Base-by-base conservation (phyloP, 1,140 invertebrate genomes). In the Cydia splendana region DNA sequence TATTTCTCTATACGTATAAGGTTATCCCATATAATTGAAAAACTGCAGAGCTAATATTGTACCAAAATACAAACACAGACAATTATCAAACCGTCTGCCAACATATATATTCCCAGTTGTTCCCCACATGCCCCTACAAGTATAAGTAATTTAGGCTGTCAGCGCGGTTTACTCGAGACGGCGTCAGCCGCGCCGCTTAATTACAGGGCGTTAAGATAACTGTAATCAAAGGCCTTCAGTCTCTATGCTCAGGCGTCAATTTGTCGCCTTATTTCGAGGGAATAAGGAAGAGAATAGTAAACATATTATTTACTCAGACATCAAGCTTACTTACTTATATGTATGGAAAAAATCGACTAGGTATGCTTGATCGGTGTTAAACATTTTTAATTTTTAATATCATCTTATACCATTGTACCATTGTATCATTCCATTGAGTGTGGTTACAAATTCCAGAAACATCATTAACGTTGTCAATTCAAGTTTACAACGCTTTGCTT, bases 121-220 rank as follows among this genome's bases (percentile, higher is more conserved):
- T 12, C 57, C 57, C 18, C 20, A 62, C 53, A 57, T 57, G 9
- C 18, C 53, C 53, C n/a, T 62, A 62, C 53, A 57, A 9, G 57
- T 62, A 62, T 62, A 62, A 62, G 57, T 62, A 62, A 62, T 62
- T 62, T 62, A 62, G 57, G 57, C 57, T 62, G 57, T 62, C 57
- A 62, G 57, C 57, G 57, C 57, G 20, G 57, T 24, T 62, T 62
- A 62, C 57, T 62, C 57, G 18, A 62, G 57, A 24, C 20, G 57
- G 57, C 57, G 57, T 62, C 57, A 62, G 57, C 57, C 51, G 51
- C 51, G 18, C 57, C 57, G 57, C 57, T 62, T 62, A 62, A 62
- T 62, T 62, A 62, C 57, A 62, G 9, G 9, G 57, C 57, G 18
- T 62, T 20, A 12, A 62, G 57, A 62, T 62, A 62, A 62, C 57